Conservation (phyloP, 2,113 vertebrate species). For the Lepidothrix coronata region DNA sequence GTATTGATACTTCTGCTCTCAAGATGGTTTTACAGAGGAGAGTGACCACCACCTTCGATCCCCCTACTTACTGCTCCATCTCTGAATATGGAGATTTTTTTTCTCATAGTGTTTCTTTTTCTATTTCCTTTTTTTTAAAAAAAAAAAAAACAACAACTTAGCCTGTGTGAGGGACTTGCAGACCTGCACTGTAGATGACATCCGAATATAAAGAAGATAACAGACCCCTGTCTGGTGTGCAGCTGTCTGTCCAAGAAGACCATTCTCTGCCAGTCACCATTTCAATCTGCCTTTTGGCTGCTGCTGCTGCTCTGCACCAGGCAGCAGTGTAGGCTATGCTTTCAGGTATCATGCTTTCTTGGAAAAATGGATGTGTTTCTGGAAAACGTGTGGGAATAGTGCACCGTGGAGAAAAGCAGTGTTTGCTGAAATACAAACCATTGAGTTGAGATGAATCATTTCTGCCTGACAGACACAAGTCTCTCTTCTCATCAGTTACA, state of each 20-base stretch:
- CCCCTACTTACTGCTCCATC: neutral
- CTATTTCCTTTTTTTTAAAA: too few relatives aligned
- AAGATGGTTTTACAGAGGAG: neutral
- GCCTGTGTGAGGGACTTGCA: neutral
- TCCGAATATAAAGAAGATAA: neutral
- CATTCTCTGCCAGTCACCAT: neutral
- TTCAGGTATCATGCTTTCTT: neutral
- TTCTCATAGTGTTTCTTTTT: neutral
- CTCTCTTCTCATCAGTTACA: neutral
- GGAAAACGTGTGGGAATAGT: neutral
- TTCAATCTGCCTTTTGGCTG: neutral
- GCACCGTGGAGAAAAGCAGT: neutral
- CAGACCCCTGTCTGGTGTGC: neutral
- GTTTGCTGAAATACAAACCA: neutral
- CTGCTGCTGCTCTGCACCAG: neutral
- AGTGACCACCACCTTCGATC: neutral
- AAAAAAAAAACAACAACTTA: accelerated
- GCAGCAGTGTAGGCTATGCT: neutral
- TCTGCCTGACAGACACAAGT: neutral
- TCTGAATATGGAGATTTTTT: neutral
- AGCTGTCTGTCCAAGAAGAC: neutral
- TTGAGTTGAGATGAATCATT: neutral
- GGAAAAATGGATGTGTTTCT: neutral
- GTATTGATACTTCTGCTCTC: neutral
- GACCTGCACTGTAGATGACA: neutral